Evolutionary conservation across 2,797 vertebrate genomes (phyloP).

Genomic region (Huso huso): DNA sequence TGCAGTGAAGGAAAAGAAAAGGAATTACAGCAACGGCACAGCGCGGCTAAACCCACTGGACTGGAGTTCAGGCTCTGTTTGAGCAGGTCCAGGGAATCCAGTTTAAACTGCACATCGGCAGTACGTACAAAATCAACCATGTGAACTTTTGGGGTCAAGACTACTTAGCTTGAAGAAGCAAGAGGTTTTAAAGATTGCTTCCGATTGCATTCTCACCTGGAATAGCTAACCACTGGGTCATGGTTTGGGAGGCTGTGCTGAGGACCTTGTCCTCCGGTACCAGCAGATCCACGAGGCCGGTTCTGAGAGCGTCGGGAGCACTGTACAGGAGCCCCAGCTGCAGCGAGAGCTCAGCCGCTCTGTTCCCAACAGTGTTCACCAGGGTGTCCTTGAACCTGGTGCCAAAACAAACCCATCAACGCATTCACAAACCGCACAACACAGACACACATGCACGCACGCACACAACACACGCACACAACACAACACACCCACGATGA

Average conservation of each 20-base stretch:
- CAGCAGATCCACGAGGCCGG: constrained; percentile 81
- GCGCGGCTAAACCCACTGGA: too few species aligned
- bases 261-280: constrained; percentile 76
- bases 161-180: too few species aligned
- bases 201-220: constrained; percentile 59
- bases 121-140: too few species aligned
- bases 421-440: rapidly evolving
- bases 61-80: too few species aligned
- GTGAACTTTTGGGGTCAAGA: too few species aligned
- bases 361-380: constrained; percentile 66
- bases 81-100: too few species aligned
- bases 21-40: background rate
- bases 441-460: too few species aligned
- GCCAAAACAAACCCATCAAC: background rate
- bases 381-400: constrained; percentile 80
- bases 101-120: too few species aligned
- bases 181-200: too few species aligned
- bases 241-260: constrained; percentile 50
- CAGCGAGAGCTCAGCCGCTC: constrained; percentile 67
- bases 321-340: constrained; percentile 71
- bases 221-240: constrained; percentile 74
- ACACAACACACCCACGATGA: too few species aligned
- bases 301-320: constrained; percentile 59
- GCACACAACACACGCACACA: too few species aligned
- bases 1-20: constrained; percentile 23